A percentile compares a stretch with the other conserved stretches of the same genome.
Conservation (phyloP, 1,140 invertebrate genomes). For the Ceratitis capitata region DNA sequence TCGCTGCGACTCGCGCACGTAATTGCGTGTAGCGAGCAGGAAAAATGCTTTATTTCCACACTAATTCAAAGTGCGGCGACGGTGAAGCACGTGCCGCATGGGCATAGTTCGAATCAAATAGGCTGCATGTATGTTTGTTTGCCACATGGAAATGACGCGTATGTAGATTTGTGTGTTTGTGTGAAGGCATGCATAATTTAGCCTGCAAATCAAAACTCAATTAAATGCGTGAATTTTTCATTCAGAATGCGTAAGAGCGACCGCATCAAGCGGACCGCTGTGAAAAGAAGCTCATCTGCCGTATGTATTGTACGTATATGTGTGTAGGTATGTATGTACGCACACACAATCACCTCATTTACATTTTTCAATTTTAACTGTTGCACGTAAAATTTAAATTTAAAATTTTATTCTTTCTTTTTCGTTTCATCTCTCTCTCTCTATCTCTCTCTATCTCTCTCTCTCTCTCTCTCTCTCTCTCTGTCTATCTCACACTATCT, state of each 20-base stretch:
- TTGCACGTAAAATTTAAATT: not conserved
- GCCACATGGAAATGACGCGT: no score
- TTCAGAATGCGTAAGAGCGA: not conserved
- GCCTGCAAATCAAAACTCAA: slow-evolving; percentile 15
- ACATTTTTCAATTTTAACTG: not conserved
- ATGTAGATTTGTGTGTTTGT: not conserved
- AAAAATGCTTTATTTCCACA: not conserved
- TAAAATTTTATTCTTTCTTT: no score
- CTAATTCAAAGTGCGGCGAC: not conserved
- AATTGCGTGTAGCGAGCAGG: slow-evolving; percentile 14
- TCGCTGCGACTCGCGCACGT: not conserved
- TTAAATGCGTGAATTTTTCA: slow-evolving; percentile 12
- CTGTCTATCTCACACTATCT: no score
- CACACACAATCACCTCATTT: not conserved
- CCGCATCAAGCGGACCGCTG: not conserved
- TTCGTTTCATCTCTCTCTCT: no score
- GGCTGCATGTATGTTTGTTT: not conserved
- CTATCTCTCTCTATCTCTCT: no score
- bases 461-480: no score
- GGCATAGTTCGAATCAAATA: not conserved
- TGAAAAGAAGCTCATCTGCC: not conserved
- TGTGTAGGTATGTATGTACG: not conserved
- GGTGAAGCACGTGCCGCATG: not conserved
- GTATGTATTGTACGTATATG: not conserved
- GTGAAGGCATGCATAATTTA: not conserved